Evolutionary conservation across 2,113 vertebrate species (phyloP), one percentile per base, ranked within the genome.

Genomic region (Pongo abelii): DNA sequence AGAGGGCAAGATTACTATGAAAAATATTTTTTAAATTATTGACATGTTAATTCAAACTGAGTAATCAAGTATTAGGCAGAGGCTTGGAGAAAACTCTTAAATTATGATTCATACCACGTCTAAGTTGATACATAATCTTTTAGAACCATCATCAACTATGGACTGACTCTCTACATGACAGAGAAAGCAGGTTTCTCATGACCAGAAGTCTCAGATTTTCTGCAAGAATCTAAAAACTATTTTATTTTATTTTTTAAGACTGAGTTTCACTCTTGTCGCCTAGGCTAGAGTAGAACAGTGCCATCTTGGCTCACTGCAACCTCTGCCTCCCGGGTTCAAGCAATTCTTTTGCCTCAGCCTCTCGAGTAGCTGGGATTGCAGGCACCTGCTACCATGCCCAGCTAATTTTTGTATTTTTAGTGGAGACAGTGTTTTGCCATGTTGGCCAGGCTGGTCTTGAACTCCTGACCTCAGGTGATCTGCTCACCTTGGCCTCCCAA

Each of bases 61-160:
- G 8, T 18, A 78, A 86, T 93, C 14, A 89, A 77, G 23, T 35
- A 92, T 59, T 94, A 83, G 35, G 16, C 67, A 78, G 17, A 23
- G 25, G 2, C n/a, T 74, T 85, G 64, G 57, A 46, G 38, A 64
- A 85, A 84, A 64, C 52, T n/a, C 67, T 86, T 77, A 85, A 94
- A 88, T 90, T 27, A 75, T 59, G 35, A 88, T n/a, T 84, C 27
- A 74, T 50, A 14, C n/a, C 16, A 70, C 20, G 32, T 92, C 93
- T 74, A 72, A 48, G 13, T 43, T 88, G 38, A 90, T 84, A 81
- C 13, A n/a, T 74, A 61, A 55, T 83, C 79, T 46, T 97, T 91
- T 85, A 95, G 46, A 93, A 88, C 3, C 17, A 84, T 94, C 67
- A 86, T 91, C n/a, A 95, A 64, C 32, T 92, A 32, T 86, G 46